These are phyloP conservation scores for Rhorus exstirpatorius DNA, from an alignment of 2,888 invertebrate genomes.

Conservation along the genomic window DNA sequence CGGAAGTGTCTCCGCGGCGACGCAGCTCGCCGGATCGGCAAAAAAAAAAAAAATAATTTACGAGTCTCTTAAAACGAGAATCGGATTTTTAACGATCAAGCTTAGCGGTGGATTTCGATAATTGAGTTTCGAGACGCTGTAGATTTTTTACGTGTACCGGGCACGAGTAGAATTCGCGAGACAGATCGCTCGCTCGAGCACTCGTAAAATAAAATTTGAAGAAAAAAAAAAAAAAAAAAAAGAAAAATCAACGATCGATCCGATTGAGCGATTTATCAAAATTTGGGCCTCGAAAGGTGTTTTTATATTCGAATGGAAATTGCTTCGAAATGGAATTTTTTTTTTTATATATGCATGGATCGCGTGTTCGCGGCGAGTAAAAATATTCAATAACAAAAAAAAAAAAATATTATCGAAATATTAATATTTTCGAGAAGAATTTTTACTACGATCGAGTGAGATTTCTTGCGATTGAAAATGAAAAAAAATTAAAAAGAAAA, in stretches of 20 bases:
- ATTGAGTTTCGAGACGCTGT: conserved; percentile 26
- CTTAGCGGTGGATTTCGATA: conserved; percentile 49
- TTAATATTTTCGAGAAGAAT: neutral
- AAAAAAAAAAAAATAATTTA: too few species aligned
- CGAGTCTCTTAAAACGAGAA: too few species aligned
- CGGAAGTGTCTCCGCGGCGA: too few species aligned
- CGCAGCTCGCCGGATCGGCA: too few species aligned
- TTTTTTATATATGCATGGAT: too few species aligned
- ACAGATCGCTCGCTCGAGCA: conserved; percentile 16
- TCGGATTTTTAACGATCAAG: neutral
- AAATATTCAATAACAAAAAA: too few species aligned
- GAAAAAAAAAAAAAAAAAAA: neutral
- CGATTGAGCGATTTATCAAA: neutral
- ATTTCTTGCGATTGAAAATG: conserved; percentile 20
- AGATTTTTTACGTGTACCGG: conserved; percentile 55
- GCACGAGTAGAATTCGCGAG: conserved; percentile 20
- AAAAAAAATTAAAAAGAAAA: conserved; percentile 22
- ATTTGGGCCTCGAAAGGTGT: neutral
- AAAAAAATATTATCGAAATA: too few species aligned
- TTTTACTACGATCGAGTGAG: conserved; percentile 27
- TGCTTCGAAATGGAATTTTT: too few species aligned
- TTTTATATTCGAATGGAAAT: too few species aligned
- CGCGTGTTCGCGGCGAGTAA: too few species aligned
- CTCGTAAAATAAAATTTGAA: neutral
- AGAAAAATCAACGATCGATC: neutral